phyloP scores from a whole-genome alignment of 2,113 vertebrate genomes.

The Rhinolophus ferrumequinum region DNA sequence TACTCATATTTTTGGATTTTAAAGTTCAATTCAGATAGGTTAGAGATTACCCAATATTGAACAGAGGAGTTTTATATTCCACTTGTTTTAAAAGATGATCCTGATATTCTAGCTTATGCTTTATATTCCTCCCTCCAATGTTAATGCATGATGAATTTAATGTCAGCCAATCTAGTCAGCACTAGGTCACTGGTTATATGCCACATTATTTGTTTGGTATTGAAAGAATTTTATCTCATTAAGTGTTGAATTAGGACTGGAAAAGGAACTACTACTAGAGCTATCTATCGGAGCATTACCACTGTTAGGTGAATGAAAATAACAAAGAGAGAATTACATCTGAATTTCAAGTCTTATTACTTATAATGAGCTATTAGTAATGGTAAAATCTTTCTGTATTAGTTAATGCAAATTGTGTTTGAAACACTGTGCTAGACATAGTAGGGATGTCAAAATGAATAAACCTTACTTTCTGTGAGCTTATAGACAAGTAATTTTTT shows the following conservation, averaged over 20 bases:
- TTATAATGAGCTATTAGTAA: not conserved
- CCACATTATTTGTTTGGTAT: not conserved
- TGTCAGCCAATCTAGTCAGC: not conserved
- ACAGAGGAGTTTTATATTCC: constrained; percentile 21
- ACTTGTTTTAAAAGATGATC: constrained; percentile 21
- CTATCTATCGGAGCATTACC: not conserved
- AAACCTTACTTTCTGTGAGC: not conserved
- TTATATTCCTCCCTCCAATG: not conserved
- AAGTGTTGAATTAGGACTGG: constrained; percentile 1
- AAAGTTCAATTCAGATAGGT: constrained; percentile 20
- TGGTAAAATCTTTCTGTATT: constrained; percentile 9
- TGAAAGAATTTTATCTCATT: not conserved
- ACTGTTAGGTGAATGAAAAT: constrained; percentile 2
- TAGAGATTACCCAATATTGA: constrained; percentile 32
- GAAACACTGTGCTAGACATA: not conserved
- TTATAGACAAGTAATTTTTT: not conserved
- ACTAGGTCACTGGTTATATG: not conserved
- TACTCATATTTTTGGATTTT: constrained; percentile 32
- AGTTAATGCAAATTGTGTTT: constrained; percentile 11
- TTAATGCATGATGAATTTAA: not conserved
- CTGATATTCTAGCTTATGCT: not conserved
- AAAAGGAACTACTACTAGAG: constrained; percentile 4
- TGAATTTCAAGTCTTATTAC: constrained; percentile 29
- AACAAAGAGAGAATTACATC: not conserved
- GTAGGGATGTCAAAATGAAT: constrained; percentile 9